Percentiles rank a stretch among this genome's conserved stretches.
Evolutionary conservation across 2,113 vertebrate species (phyloP).

Genomic region (Alligator sinensis): DNA sequence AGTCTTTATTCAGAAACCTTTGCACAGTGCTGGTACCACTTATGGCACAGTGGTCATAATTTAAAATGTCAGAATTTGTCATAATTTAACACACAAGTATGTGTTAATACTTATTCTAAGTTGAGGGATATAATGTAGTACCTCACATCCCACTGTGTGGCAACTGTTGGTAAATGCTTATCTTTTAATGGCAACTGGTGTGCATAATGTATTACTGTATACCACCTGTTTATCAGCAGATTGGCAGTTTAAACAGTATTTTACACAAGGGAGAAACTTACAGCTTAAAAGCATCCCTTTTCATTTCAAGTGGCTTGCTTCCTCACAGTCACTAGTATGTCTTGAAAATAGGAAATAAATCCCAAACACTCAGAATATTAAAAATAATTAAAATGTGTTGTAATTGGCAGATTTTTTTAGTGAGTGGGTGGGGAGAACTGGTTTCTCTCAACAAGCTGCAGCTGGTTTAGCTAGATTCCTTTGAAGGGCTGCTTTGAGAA

Average conservation of each 20-base stretch:
- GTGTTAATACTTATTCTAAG: neutral
- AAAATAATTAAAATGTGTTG: neutral
- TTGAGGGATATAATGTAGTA: neutral
- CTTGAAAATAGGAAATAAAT: conserved; percentile 21
- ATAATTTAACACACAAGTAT: neutral
- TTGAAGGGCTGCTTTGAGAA: conserved; percentile 7
- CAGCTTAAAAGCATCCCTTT: neutral
- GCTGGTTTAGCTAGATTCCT: neutral
- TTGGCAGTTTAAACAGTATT: neutral
- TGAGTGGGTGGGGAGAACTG: conserved; percentile 13
- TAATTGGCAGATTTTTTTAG: conserved; percentile 30
- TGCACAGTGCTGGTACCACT: neutral
- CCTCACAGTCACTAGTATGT: neutral
- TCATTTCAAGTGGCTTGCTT: conserved; percentile 3
- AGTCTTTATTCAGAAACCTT: neutral
- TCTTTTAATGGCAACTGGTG: neutral
- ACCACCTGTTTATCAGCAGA: conserved; percentile 23
- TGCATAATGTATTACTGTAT: neutral
- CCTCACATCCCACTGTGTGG: neutral
- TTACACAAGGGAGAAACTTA: conserved; percentile 9
- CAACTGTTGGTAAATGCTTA: conserved; percentile 21
- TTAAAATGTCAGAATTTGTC: neutral
- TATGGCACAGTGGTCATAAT: neutral
- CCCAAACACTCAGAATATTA: neutral
- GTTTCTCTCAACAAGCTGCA: conserved; percentile 34